phyloP scores from a whole-genome alignment of 2,797 vertebrate genomes.

The Silurus lanzhouensis region DNA sequence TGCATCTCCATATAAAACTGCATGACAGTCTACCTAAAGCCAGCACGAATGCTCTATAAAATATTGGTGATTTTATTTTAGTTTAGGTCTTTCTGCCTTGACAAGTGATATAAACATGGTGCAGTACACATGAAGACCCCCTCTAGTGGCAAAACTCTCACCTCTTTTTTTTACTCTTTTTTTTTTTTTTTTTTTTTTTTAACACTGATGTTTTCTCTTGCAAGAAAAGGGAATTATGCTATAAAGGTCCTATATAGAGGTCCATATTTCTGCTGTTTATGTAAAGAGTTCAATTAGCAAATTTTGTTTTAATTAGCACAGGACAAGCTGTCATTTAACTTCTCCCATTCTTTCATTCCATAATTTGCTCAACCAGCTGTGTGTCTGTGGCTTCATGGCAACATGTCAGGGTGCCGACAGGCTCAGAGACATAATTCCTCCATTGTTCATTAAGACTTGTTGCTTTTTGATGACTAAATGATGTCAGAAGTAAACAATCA shows the following conservation, averaged over 20 bases:
- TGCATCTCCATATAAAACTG: background rate
- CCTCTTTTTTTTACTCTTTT: background rate
- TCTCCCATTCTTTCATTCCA: background rate
- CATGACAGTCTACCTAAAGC: background rate
- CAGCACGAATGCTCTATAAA: background rate
- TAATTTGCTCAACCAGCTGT: background rate
- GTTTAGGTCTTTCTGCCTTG: background rate
- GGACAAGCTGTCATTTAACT: background rate
- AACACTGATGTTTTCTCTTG: background rate
- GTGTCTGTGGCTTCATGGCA: constrained; percentile 10
- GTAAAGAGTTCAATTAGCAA: background rate
- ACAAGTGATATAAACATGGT: background rate
- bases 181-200: too few species aligned
- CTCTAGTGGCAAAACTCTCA: constrained; percentile 22
- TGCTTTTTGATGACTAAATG: constrained; percentile 41
- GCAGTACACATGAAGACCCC: background rate
- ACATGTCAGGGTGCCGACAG: constrained; percentile 23
- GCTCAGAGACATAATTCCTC: constrained; percentile 32
- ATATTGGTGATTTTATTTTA: background rate
- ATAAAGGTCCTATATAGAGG: background rate
- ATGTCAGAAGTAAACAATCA: constrained; percentile 45
- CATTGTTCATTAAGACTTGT: constrained; percentile 42
- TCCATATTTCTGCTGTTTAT: background rate
- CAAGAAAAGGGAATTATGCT: background rate
- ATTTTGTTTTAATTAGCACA: background rate